Evolutionary conservation across 2,797 vertebrate genomes (phyloP), one percentile per base, ranked within the genome.

Genomic region (Phataginus tetradactyla): DNA sequence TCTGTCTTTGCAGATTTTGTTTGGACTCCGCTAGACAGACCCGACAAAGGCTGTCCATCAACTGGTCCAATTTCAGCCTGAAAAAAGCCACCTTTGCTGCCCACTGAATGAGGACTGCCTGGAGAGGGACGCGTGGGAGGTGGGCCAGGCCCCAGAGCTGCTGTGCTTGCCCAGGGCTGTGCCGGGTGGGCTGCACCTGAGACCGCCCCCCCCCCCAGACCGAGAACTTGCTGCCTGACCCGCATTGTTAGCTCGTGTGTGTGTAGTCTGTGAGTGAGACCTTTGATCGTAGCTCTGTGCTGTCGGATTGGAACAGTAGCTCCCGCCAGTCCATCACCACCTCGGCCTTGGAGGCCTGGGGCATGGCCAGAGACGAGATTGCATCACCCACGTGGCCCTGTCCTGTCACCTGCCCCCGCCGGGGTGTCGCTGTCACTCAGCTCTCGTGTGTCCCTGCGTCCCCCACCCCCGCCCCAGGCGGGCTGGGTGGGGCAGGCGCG

Each of bases 51-150:
- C 99, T 99, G 96, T 99, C 99, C 95, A 99, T 99, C 99, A 99
- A 99, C 99, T 99, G 99, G 99, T 99, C 99, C 98, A 99, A 99
- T 98, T 99, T 99, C 98, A 99, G 99, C 98, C 99, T 99, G 99
- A 99, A 99, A 99, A 99, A 99, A 98, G 99, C 99, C 90, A 99
- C 99, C 57, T 99, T 99, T 97, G 99, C 99, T 97, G 99, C 99
- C 98, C 99, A 99, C 98, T 99, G 99, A 99, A 97, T 88, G 94
- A 93, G 96, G 94, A 96, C 79, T n/a, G 49, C 96, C 94, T 72
- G 87, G 94, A 96, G 97, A 98, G 96, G 98, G 97, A 97, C 97
- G 94, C 96, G 97, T 97, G 97, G 98, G 99, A 99, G 98, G 98
- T 97, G 98, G 98, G 98, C 98, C 97, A 27, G 96, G 98, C 97